phyloP scores from a whole-genome alignment of 2,797 vertebrate species.

The Crax fasciolata region DNA sequence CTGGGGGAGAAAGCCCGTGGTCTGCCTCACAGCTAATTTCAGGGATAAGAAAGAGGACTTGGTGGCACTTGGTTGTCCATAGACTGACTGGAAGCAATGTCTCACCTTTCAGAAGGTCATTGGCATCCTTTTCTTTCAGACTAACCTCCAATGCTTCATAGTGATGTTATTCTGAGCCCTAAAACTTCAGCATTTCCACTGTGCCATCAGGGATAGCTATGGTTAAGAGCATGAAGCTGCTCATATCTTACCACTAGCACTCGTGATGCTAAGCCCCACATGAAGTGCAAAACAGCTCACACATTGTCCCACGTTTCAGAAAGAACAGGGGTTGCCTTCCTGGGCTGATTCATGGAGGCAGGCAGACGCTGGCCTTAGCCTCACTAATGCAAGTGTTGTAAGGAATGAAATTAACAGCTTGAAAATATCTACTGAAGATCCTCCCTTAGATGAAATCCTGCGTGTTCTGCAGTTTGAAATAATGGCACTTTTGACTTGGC shows the following conservation, averaged over 20 bases:
- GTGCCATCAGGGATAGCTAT: background rate
- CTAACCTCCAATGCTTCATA: background rate
- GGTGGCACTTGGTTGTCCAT: background rate
- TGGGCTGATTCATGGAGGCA: background rate
- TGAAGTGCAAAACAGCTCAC: background rate
- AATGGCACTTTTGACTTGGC: background rate
- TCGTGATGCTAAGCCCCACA: background rate
- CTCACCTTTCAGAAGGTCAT: background rate
- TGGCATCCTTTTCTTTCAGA: background rate
- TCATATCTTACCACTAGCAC: background rate
- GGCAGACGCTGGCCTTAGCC: background rate
- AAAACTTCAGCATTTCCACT: background rate
- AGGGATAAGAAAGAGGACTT: background rate
- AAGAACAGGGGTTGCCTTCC: background rate
- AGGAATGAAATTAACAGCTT: background rate
- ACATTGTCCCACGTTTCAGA: background rate
- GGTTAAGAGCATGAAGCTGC: background rate
- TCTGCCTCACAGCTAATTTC: background rate
- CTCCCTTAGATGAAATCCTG: background rate
- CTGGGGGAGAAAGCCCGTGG: fast-evolving
- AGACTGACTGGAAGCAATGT: background rate
- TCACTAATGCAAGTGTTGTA: background rate
- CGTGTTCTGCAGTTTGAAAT: background rate
- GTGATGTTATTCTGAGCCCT: background rate
- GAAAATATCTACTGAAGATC: background rate